A percentile compares a stretch with the other conserved stretches of the same genome.
Conservation (phyloP, 1,140 invertebrate species). For the Heliconius hermathena region DNA sequence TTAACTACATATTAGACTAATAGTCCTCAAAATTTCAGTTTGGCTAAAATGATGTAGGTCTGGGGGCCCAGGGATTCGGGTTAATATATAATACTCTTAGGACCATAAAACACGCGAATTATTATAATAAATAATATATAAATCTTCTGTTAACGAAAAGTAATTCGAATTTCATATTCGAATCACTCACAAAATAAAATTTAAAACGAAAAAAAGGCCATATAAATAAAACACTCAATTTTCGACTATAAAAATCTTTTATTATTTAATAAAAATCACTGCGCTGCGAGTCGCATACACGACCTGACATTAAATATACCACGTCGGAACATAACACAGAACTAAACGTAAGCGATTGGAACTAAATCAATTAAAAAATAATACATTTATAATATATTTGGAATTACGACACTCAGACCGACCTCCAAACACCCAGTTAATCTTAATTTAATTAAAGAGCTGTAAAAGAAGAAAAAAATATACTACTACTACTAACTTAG, state of each 20-base stretch:
- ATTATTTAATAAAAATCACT: constrained; percentile 78
- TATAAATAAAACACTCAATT: constrained; percentile 53
- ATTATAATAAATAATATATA: too few relatives aligned
- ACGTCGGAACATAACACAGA: constrained; percentile 36
- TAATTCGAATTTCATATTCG: too few relatives aligned
- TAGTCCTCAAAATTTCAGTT: too few relatives aligned
- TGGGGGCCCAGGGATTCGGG: too few relatives aligned
- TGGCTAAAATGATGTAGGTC: too few relatives aligned
- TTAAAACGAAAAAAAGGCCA: neutral
- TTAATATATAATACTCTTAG: too few relatives aligned
- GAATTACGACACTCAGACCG: constrained; percentile 38
- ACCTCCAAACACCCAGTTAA: constrained; percentile 16
- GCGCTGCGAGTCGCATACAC: constrained; percentile 59
- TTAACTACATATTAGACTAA: too few relatives aligned
- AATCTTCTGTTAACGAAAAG: too few relatives aligned
- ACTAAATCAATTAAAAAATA: constrained; percentile 65
- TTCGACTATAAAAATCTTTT: constrained; percentile 78
- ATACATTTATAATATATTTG: constrained; percentile 48
- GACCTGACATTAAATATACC: constrained; percentile 56
- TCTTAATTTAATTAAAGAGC: neutral
- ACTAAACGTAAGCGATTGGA: constrained; percentile 67
- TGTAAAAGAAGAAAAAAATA: neutral
- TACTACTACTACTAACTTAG: neutral
- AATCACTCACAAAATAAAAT: too few relatives aligned
- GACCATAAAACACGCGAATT: too few relatives aligned